Percentiles rank a stretch among this genome's conserved stretches.
phyloP scores from a whole-genome alignment of 2,888 invertebrate species.

The Agonopterix subpropinquella region DNA sequence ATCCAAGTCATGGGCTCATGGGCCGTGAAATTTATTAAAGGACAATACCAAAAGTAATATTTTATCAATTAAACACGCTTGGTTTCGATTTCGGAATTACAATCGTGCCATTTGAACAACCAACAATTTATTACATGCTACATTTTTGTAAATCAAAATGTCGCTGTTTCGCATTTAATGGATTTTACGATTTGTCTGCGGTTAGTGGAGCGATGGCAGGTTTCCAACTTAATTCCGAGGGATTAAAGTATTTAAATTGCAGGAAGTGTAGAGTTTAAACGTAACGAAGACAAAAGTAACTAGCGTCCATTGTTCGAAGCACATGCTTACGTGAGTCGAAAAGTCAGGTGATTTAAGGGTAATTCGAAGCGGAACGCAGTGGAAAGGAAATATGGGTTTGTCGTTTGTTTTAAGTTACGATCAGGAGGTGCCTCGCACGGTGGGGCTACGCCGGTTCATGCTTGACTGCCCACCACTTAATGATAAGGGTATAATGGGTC shows the following conservation, averaged over 20 bases:
- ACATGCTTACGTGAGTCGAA: constrained; percentile 9
- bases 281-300: constrained; percentile 8
- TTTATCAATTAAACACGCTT: constrained; percentile 66
- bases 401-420: constrained; percentile 15
- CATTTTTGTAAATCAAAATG: constrained; percentile 49
- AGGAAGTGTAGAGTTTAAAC: constrained; percentile 6
- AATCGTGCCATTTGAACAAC: constrained; percentile 45
- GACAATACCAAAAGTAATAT: constrained; percentile 54
- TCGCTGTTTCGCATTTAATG: constrained; percentile 34
- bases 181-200: constrained; percentile 32
- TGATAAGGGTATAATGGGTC: constrained; percentile 30
- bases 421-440: constrained; percentile 6
- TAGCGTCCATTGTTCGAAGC: constrained; percentile 4
- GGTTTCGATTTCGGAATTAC: constrained; percentile 56
- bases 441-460: constrained; percentile 10
- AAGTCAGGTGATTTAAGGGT: constrained; percentile 13
- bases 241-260: constrained; percentile 8
- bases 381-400: constrained; percentile 13
- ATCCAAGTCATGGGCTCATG: constrained; percentile 53
- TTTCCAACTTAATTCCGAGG: constrained; percentile 16
- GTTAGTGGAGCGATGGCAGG: constrained; percentile 30
- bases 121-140: constrained; percentile 44
- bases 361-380: constrained; percentile 12
- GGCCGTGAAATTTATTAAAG: constrained; percentile 64
- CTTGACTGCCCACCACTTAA: constrained; percentile 20